Conservation (phyloP, 2,888 invertebrate genomes). For the Incurvaria masculella region DNA sequence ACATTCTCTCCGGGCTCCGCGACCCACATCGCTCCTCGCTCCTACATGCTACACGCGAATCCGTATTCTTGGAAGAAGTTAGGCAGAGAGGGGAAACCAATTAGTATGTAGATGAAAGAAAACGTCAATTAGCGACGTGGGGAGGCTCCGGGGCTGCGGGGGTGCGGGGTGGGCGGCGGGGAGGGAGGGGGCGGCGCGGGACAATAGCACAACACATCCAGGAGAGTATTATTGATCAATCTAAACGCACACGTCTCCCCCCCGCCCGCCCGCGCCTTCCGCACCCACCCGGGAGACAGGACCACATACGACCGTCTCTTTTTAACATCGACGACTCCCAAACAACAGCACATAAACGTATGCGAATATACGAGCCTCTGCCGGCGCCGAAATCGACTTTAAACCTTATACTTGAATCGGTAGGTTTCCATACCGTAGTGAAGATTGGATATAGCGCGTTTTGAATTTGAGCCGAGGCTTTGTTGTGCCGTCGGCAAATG, state of each 20-base stretch:
- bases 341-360: neutral
- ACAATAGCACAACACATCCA: constrained; percentile 6
- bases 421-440: neutral
- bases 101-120: constrained; percentile 57
- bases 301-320: constrained; percentile 52
- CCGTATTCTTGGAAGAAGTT: neutral
- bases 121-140: constrained; percentile 44
- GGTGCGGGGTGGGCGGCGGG: constrained; percentile 6
- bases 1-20: no score
- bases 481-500: neutral
- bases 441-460: neutral
- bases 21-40: no score
- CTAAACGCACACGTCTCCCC: constrained; percentile 24
- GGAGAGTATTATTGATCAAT: constrained; percentile 18
- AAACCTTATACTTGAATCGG: neutral
- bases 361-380: neutral
- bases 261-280: constrained; percentile 26
- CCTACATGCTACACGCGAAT: no score
- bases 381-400: neutral
- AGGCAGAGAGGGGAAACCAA: constrained; percentile 31
- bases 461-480: neutral
- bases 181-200: constrained; percentile 14
- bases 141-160: constrained; percentile 11
- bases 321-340: constrained; percentile 40
- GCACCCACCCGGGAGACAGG: constrained; percentile 48